Evolutionary conservation across 2,888 invertebrate species (phyloP), one percentile per base, ranked within the genome.

Genomic region (Apodemia zela): DNA sequence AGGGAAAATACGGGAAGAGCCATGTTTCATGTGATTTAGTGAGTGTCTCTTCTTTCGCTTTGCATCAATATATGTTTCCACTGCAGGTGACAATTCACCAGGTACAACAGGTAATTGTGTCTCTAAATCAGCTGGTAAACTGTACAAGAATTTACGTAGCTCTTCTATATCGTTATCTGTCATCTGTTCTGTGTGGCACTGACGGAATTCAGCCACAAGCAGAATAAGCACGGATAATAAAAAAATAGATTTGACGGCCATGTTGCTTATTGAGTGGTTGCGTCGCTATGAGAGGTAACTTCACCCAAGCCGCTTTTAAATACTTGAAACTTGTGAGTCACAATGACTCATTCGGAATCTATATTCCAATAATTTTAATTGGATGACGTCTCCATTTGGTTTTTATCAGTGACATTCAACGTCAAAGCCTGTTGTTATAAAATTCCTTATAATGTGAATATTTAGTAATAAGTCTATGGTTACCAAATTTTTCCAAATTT

Each of bases 361-460:
- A 42, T 61, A 60, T 54, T 63, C 59, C 61, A 61, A 47, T 57
- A 59, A 61, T 38, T 35, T 57, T 33, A 54, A 54, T 25, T 57
- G 45, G 10, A 62, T 65, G 65, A 65, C 65, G 65, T 59, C n/a
- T 61, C 21, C 15, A 58, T 59, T 54, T 59, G 38, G 17, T 8
- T 8, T 47, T 47, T 60, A 60, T 57, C 29, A 29, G 8, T 57
- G 29, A 3, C 57, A 29, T 15, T 54, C 6, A 29, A 15, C 57
- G 57, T 15, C n/a, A 57, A 57, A 57, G 29, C 15, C 15, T 42
- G 42, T 42, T 15, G n/a, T 11, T 49, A 7, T 8, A 18, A 49
- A 3, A 49, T 18, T 49, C 11, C 18, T 42, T 49, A 49, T 18
- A 18, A 18, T 49, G 18, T 47, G 15, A 47, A 29, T 29, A 29